phyloP scores from a whole-genome alignment of 30 jellyfish, hydroid and myxozoan genomes.

The Turritopsis dohrnii region DNA sequence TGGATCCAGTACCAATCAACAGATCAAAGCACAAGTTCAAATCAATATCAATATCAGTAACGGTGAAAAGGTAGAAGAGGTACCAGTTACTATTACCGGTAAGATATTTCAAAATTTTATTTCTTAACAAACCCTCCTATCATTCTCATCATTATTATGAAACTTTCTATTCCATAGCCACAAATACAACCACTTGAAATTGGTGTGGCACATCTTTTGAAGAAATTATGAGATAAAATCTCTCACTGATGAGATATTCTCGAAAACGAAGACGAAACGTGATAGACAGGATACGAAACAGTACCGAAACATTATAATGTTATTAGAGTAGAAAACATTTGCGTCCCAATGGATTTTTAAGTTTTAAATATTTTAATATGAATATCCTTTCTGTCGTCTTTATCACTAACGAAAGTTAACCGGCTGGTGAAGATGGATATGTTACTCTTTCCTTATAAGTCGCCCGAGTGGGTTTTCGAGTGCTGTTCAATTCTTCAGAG shows the following conservation, averaged over 20 bases:
- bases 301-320: no score
- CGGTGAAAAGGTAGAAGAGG: conserved; percentile 19
- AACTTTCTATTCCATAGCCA: background rate
- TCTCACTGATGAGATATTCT: background rate
- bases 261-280: background rate
- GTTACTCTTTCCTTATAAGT: background rate
- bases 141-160: background rate
- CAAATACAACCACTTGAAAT: background rate
- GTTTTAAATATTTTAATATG: no score
- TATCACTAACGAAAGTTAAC: background rate
- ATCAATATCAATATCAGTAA: conserved; percentile 11
- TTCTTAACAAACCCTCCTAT: background rate
- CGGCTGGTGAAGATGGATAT: background rate
- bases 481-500: no score
- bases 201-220: background rate
- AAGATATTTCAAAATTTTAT: background rate
- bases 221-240: background rate
- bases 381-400: background rate
- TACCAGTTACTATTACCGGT: conserved; percentile 7
- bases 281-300: no score
- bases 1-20: background rate
- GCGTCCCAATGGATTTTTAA: background rate
- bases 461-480: no score
- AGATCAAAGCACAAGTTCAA: conserved; percentile 19
- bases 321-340: background rate